Conservation (phyloP, 64 coral and sea anemone genomes). For the Porites lutea region DNA sequence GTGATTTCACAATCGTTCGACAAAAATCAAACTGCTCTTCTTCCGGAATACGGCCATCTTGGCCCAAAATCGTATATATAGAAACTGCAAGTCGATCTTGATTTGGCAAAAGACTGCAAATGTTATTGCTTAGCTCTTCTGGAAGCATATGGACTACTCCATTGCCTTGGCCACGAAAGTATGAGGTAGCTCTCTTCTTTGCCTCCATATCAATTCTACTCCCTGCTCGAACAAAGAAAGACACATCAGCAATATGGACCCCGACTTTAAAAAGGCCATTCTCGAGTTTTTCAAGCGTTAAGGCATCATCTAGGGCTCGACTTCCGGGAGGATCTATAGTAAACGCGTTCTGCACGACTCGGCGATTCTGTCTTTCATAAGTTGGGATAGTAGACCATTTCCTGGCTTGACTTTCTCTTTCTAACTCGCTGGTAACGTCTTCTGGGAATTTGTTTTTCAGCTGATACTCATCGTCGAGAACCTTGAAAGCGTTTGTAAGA, state of each 20-base stretch:
- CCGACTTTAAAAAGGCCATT: constrained; percentile 30
- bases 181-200: constrained; percentile 39
- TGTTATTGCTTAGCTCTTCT: neutral
- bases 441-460: constrained; percentile 46
- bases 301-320: constrained; percentile 72
- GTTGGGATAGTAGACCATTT: neutral
- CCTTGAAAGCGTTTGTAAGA: constrained; percentile 16
- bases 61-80: constrained; percentile 22
- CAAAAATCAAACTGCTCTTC: neutral
- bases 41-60: constrained; percentile 5
- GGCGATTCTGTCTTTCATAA: constrained; percentile 21
- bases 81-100: constrained; percentile 63
- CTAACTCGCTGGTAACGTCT: neutral
- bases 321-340: constrained; percentile 68
- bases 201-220: constrained; percentile 63
- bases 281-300: constrained; percentile 7
- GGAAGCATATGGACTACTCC: constrained; percentile 64
- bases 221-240: constrained; percentile 62
- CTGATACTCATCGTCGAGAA: constrained; percentile 48
- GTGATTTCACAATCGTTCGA: constrained; percentile 54
- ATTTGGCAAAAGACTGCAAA: constrained; percentile 63
- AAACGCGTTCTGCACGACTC: constrained; percentile 29
- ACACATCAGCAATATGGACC: constrained; percentile 84
- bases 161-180: constrained; percentile 23
- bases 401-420: neutral